phyloP scores from a whole-genome alignment of 2,113 vertebrate genomes.

The Halcyon senegalensis region DNA sequence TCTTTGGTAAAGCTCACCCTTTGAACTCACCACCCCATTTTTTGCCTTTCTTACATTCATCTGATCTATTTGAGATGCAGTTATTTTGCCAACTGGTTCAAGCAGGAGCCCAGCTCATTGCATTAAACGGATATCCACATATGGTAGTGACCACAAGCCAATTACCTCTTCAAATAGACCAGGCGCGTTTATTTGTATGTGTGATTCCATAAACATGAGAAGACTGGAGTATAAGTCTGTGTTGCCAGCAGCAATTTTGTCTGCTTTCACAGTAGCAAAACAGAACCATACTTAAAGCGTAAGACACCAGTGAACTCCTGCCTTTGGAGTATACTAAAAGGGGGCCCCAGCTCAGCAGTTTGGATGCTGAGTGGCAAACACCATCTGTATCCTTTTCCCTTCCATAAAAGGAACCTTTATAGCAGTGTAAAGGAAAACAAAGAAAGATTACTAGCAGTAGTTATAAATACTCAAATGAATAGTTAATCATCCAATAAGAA shows the following conservation, averaged over 20 bases:
- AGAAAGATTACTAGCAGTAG: conserved; percentile 55
- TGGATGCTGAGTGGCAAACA: conserved; percentile 63
- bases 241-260: conserved; percentile 65
- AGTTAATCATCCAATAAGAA: conserved; percentile 59
- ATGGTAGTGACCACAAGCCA: conserved; percentile 51
- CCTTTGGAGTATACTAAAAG: conserved; percentile 47
- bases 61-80: background rate
- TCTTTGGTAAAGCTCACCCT: background rate
- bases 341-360: conserved; percentile 50
- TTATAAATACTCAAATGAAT: conserved; percentile 45
- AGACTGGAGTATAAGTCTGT: conserved; percentile 2
- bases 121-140: background rate
- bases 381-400: conserved; percentile 77
- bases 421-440: conserved; percentile 65
- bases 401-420: conserved; percentile 74
- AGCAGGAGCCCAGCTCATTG: background rate
- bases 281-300: conserved; percentile 41
- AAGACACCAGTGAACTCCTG: conserved; percentile 47
- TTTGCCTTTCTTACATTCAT: background rate
- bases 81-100: conserved; percentile 2
- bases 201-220: conserved; percentile 65
- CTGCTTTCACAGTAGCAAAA: conserved; percentile 66
- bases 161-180: conserved; percentile 56
- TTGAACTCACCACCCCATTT: background rate
- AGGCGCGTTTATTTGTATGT: conserved; percentile 47